Base-by-base conservation (phyloP, 2,113 vertebrate genomes). In the Phoenicopterus ruber region DNA sequence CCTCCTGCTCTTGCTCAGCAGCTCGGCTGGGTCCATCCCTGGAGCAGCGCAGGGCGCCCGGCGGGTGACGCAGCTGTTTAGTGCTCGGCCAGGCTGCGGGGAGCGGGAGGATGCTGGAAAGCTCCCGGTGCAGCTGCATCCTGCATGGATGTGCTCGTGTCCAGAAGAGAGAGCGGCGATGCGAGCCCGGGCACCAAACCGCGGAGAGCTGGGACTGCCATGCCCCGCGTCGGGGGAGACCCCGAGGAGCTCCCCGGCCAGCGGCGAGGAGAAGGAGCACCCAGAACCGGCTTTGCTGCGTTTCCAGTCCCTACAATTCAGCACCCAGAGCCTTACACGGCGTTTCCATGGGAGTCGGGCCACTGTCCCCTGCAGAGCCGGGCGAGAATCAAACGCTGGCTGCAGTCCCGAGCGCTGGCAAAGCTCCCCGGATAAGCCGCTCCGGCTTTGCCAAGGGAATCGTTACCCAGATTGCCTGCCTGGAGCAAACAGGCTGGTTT, bases 211-310 rank as follows among this genome's bases (percentile, higher is more conserved):
- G 32, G 42, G 19, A 15, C 21, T 13, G 57, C 62, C 26, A 0
- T 24, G 44, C 25, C 49, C 34, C 2, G 0, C 4, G 1, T 3
- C 2, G 2, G 7, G 20, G 50, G 17, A 29, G 42, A 32, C 62
- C 17, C 21, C 7, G 1, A 11, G 22, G 18, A 44, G 7, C 26
- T 17, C 61, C 42, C 42, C 2, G 0, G 34, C 74, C 54, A 13
- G 29, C 4, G 3, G 29, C 4, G 3, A 52, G 46, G 65, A 57
- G 36, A 17, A 25, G n/a, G 24, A 83, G 22, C 55, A 11, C 57
- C 10, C 2, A 0, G 47, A 9, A 24, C 9, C 8, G 6, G 13
- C 36, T 63, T 42, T 38, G 67, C 38, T 24, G 38, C 79, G 0
- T 76, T 38, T 47, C 73, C 49, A 63, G 42, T 8, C 28, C 52